These are phyloP conservation scores for Acanthococcus lagerstroemiae DNA, from an alignment of 2,888 invertebrate species.

Conservation along the genomic window DNA sequence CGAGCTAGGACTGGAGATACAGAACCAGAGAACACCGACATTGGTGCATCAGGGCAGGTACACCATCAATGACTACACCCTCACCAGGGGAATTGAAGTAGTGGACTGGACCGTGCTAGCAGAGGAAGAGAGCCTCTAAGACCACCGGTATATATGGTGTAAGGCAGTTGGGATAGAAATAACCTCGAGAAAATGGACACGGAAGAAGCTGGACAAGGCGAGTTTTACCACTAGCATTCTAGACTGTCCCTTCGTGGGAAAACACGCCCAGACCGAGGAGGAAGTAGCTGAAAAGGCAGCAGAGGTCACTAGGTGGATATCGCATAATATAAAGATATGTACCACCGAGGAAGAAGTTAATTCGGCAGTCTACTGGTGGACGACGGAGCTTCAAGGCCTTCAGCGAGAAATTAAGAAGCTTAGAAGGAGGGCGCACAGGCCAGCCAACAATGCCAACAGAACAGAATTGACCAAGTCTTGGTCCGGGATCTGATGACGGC, in stretches of 20 bases:
- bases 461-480: no score
- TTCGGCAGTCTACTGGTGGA: neutral
- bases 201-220: neutral
- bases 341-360: neutral
- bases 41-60: neutral
- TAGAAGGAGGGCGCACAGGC: neutral
- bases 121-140: neutral
- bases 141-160: neutral
- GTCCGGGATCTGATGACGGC: no score
- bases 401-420: neutral
- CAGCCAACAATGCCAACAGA: neutral
- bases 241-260: neutral
- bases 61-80: neutral
- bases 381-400: neutral
- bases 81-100: neutral
- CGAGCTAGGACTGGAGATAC: neutral
- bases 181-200: no score
- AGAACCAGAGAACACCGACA: neutral
- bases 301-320: no score
- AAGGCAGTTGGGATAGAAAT: neutral
- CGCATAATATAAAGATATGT: neutral
- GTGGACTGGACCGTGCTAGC: neutral
- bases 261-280: neutral
- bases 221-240: neutral
- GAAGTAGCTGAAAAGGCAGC: neutral